Evolutionary conservation across 1,140 invertebrate species (phyloP), one percentile per base, ranked within the genome.

Genomic region (Diprion similis): DNA sequence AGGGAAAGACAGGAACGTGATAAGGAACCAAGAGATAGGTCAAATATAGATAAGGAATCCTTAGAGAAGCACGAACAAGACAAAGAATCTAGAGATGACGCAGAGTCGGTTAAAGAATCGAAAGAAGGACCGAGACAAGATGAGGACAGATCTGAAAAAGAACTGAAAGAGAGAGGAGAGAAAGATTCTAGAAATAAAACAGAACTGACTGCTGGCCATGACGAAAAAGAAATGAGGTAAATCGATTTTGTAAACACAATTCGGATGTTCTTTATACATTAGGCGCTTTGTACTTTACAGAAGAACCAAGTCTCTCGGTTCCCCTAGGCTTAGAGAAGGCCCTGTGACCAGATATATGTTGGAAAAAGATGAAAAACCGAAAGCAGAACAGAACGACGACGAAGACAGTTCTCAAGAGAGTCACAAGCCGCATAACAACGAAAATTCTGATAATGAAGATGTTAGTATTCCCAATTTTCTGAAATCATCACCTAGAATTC

Each of bases 401-500:
- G 84, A 82, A 64, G 84, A 84, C 15, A 84, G 83, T 69, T 84
- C 82, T 0, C 78, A 81, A 13, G 84, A 83, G 77, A 86, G 84
- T 68, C 84, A 84, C 46, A 86, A 86, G 48, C 78, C 74, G 18
- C 82, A 82, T 67, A 86, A 87, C 73, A 87, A 88, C 73, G 84
- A 84, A 68, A 87, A 88, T 76, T 87, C 86, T n/a, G 86, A 87
- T 64, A 86, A 87, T 68, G 86, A 85, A 67, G 84, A 83, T 65
- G 83, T 84, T 73, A 78, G 76, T 47, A 64, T 37, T 37, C 24
- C 24, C 24, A 72, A 66, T 65, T 74, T 71, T 1, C 46, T 9
- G 19, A 72, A 59, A 71, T 70, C 64, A 66, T 9, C 7, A 66
- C 19, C 46, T 68, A 46, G 73, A 37, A 51, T 71, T 59, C 3